A percentile compares a stretch with the other conserved stretches of the same genome.
Evolutionary conservation across 2,797 vertebrate genomes (phyloP).

Genomic region (Natrix natrix): DNA sequence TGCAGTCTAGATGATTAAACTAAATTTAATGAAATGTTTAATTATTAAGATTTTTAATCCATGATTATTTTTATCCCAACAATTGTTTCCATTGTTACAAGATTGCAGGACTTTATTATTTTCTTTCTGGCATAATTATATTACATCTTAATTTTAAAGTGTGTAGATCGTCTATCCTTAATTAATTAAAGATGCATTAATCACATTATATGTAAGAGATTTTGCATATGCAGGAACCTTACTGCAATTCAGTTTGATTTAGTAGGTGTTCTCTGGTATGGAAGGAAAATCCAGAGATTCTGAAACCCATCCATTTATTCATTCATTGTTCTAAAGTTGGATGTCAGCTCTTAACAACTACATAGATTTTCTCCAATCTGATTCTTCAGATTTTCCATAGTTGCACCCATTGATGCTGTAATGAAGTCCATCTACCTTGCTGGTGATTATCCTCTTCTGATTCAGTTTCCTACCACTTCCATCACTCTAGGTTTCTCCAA

Average conservation of each 20-base stretch:
- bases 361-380: not conserved
- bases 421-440: not conserved
- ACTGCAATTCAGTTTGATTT: not conserved
- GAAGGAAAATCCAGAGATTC: not conserved
- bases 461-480: not conserved
- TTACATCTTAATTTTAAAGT: not conserved
- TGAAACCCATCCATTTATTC: not conserved
- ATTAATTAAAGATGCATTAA: not conserved
- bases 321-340: not conserved
- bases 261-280: not conserved
- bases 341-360: not conserved
- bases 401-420: not conserved
- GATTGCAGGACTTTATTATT: not conserved
- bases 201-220: not conserved
- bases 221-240: not conserved
- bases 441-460: not conserved
- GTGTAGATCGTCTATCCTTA: not conserved
- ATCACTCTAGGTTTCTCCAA: not conserved
- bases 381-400: not conserved
- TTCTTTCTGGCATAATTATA: not conserved
- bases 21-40: constrained; percentile 43
- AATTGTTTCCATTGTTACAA: not conserved
- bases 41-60: constrained; percentile 47
- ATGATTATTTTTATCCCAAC: not conserved
- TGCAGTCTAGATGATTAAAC: constrained; percentile 22